A percentile compares a stretch with the other conserved stretches of the same genome.
Conservation (phyloP, 2,888 invertebrate genomes). For the Aphidoletes aphidimyza region DNA sequence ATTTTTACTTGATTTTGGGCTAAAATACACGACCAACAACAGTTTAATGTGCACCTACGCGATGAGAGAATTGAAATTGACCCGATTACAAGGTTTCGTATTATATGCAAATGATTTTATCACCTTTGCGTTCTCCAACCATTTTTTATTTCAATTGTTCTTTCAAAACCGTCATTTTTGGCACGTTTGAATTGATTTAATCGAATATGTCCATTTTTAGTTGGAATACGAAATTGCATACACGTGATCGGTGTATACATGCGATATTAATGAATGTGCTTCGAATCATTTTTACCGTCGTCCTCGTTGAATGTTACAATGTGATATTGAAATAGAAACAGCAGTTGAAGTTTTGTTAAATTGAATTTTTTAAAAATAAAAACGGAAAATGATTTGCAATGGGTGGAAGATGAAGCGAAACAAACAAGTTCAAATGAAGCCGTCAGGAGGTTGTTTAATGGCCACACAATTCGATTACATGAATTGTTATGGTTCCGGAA, state of each 20-base stretch:
- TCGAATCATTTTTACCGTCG: not conserved
- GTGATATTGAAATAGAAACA: too few relatives aligned
- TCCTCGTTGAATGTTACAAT: not conserved
- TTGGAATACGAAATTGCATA: not conserved
- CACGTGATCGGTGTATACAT: not conserved
- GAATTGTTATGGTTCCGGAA: not conserved
- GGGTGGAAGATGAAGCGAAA: not conserved
- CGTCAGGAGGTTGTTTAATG: not conserved
- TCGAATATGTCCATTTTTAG: slow-evolving; percentile 20
- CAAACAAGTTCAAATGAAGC: not conserved
- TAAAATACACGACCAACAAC: not conserved
- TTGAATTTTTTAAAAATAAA: too few relatives aligned
- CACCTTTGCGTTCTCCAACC: too few relatives aligned
- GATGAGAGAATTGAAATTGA: not conserved
- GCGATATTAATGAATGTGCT: not conserved
- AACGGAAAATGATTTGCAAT: too few relatives aligned
- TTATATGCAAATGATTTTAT: slow-evolving; percentile 54
- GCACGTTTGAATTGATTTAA: slow-evolving; percentile 34
- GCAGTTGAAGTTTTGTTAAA: too few relatives aligned
- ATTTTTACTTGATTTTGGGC: too few relatives aligned
- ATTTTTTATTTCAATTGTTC: too few relatives aligned
- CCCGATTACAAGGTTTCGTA: slow-evolving; percentile 20
- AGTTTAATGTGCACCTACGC: not conserved
- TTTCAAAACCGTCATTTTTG: not conserved
- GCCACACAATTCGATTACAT: too few relatives aligned